Evolutionary conservation across 2,888 invertebrate genomes (phyloP).

Genomic region (Petrolisthes cinctipes): DNA sequence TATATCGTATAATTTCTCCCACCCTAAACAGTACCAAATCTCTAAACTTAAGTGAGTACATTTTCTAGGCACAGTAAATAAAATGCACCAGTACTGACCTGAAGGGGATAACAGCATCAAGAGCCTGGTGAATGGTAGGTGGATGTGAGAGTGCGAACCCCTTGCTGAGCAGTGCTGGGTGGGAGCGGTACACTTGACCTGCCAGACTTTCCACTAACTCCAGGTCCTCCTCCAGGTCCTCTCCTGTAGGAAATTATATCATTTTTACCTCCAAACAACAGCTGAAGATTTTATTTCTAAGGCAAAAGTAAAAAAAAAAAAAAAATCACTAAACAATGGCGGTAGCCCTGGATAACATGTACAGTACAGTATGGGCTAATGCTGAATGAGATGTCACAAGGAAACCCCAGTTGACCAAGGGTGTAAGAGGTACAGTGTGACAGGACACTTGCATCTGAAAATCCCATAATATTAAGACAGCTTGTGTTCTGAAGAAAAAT

Average conservation of each 20-base stretch:
- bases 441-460: too few species aligned
- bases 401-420: not conserved
- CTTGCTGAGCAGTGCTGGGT: conserved; percentile 84
- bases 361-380: too few species aligned
- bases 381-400: not conserved
- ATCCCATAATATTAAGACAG: too few species aligned
- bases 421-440: not conserved
- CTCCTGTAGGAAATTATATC: conserved; percentile 67
- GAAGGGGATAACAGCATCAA: conserved; percentile 88
- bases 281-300: not conserved
- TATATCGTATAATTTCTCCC: too few species aligned
- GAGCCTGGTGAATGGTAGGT: conserved; percentile 88
- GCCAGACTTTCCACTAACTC: conserved; percentile 81
- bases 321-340: too few species aligned
- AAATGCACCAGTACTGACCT: conserved; percentile 73
- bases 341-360: too few species aligned
- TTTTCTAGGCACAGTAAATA: not conserved
- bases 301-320: not conserved
- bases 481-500: too few species aligned
- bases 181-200: conserved; percentile 75
- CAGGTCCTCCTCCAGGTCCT: conserved; percentile 79
- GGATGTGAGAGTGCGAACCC: conserved; percentile 90
- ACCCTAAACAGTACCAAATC: not conserved
- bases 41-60: not conserved
- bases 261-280: not conserved